Evolutionary conservation across 2,797 vertebrate genomes (phyloP).

Genomic region (Acanthornis magna): DNA sequence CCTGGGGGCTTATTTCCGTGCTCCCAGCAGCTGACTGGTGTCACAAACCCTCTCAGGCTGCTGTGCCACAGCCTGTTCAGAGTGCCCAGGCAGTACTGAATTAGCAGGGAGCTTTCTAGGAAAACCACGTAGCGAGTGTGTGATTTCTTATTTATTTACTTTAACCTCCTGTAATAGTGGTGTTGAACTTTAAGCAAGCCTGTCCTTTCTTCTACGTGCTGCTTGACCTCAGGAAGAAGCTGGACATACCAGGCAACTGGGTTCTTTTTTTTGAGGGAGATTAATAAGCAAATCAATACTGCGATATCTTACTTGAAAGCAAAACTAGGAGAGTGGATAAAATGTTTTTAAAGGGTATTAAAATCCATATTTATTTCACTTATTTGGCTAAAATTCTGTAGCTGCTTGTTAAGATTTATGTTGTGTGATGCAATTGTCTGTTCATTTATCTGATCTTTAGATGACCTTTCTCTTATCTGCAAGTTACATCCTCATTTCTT

Average conservation of each 20-base stretch:
- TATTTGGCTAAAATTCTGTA: neutral
- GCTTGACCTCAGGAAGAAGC: neutral
- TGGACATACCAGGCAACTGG: neutral
- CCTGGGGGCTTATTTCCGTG: slow-evolving; percentile 36
- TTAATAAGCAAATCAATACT: neutral
- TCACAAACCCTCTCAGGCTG: neutral
- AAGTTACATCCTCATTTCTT: neutral
- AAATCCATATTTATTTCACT: neutral
- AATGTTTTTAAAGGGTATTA: neutral
- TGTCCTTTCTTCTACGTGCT: neutral
- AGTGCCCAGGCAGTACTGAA: slow-evolving; percentile 18
- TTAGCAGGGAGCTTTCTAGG: slow-evolving; percentile 67
- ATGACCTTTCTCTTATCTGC: neutral
- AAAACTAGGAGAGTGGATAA: neutral
- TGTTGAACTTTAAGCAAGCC: slow-evolving; percentile 8
- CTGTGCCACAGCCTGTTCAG: neutral
- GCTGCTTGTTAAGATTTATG: neutral
- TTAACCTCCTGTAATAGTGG: neutral
- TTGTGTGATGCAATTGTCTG: neutral
- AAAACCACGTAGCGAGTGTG: slow-evolving; percentile 31
- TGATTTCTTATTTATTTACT: neutral
- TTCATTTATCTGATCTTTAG: neutral
- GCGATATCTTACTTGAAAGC: neutral
- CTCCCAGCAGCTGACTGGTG: slow-evolving; percentile 11
- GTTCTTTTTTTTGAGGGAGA: neutral